A percentile compares a stretch with the other conserved stretches of the same genome.
phyloP scores from a whole-genome alignment of 2,797 vertebrate species.

The Amazonetta brasiliensis region DNA sequence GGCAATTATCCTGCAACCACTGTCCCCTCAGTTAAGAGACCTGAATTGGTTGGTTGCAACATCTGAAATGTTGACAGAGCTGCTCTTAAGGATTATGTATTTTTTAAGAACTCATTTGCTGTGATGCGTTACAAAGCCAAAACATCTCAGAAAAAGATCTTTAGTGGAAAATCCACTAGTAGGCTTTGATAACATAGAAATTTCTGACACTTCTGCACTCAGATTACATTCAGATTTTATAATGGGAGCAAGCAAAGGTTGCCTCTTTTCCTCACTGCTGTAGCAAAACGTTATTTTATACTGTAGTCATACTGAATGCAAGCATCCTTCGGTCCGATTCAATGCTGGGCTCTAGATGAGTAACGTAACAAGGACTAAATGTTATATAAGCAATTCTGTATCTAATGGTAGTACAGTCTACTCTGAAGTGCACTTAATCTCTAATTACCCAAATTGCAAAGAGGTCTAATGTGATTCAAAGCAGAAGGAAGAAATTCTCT shows the following conservation, averaged over 20 bases:
- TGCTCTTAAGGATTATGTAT: not conserved
- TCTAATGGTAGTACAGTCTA: not conserved
- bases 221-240: not conserved
- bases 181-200: not conserved
- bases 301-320: not conserved
- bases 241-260: not conserved
- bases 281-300: not conserved
- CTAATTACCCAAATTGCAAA: not conserved
- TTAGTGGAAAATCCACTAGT: not conserved
- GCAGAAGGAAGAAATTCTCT: not conserved
- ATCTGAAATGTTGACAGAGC: slow-evolving; percentile 5
- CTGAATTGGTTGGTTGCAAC: not conserved
- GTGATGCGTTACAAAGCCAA: not conserved
- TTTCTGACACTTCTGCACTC: not conserved
- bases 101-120: slow-evolving; percentile 6
- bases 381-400: not conserved
- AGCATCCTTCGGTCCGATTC: not conserved
- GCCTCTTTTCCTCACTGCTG: not conserved
- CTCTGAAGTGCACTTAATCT: not conserved
- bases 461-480: not conserved
- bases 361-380: not conserved
- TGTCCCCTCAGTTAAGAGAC: not conserved
- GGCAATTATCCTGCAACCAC: slow-evolving; percentile 2
- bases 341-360: not conserved
- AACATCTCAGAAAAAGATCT: not conserved